Evolutionary conservation across 2,797 vertebrate genomes (phyloP), one percentile per base, ranked within the genome.

Genomic region (Molossus alvarezi): DNA sequence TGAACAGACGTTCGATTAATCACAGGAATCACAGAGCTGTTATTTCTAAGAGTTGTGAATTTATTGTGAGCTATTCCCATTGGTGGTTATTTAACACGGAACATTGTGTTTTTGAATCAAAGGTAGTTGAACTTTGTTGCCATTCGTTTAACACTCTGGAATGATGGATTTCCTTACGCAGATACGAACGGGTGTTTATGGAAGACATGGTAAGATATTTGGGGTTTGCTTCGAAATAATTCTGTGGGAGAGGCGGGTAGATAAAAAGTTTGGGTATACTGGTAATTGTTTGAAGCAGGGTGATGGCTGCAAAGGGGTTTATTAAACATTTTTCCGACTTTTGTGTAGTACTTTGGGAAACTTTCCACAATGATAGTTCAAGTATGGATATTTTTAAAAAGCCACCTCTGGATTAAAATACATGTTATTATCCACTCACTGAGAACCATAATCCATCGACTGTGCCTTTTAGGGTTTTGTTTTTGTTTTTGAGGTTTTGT

Each of bases 401-500:
- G 73, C 85, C 53, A 60, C 64, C 7, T 73, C 69, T 75, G 65
- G 82, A 64, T 71, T 90, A 65, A 76, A 73, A 48, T 86, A 45
- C 33, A 67, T 72, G 2, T 48, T 55, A 37, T 41, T 45, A 71
- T 21, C 9, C 53, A 21, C 41, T 55, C 64, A 25, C 17, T 45
- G 57, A 95, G 45, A 57, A 71, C 27, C 41, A 0, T 57, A 87
- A 51, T 67, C 12, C 51, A 75, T 5, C 23, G 29, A 21, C 82
- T 73, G 85, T 88, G 37, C 6, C 51, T 82, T 65, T 73, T 13
- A 93, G 83, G 27, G 45, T 29, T 83, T 89, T 77, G 37, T 48
- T 72, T 92, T 81, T 81, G 21, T 73, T 64, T 73, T 85, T 91
- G 48, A 84, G n/a, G 6, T 57, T 93, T 89, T 90, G 65, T 83